A percentile compares a stretch with the other conserved stretches of the same genome.
Evolutionary conservation across 2,888 invertebrate species (phyloP).

Genomic region (Cistogaster globosa): DNA sequence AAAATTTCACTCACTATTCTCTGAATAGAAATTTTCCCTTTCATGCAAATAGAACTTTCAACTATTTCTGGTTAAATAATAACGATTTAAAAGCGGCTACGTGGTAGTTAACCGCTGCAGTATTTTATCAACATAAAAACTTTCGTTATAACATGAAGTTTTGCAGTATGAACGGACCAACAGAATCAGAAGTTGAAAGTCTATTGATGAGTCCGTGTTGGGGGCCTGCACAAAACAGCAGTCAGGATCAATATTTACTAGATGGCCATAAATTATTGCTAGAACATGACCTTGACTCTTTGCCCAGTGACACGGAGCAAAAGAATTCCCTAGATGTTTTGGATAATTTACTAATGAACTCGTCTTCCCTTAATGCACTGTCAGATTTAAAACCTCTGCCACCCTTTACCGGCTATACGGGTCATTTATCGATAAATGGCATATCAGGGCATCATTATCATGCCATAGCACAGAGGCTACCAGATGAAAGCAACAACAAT

Average conservation of each 20-base stretch:
- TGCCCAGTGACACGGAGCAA: conserved; percentile 83
- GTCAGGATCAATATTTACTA: conserved; percentile 84
- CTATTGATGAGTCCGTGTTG: conserved; percentile 89
- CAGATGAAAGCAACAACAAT: conserved; percentile 90
- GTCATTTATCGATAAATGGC: conserved; percentile 93
- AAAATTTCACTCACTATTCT: neutral
- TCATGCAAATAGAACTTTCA: neutral
- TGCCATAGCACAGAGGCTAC: conserved; percentile 90
- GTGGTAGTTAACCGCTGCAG: neutral
- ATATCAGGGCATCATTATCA: conserved; percentile 94
- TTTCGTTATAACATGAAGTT: conserved; percentile 85
- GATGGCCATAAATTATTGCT: conserved; percentile 85
- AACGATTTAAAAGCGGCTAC: neutral
- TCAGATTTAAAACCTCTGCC: conserved; percentile 94
- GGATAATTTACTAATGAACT: conserved; percentile 86
- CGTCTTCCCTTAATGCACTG: conserved; percentile 85
- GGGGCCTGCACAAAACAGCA: conserved; percentile 84
- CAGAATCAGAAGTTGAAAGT: conserved; percentile 87
- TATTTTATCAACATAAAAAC: conserved; percentile 8
- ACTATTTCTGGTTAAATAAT: neutral
- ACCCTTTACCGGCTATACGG: conserved; percentile 93
- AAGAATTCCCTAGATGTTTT: conserved; percentile 87
- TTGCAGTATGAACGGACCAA: conserved; percentile 84
- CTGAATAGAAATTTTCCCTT: neutral
- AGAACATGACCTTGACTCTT: conserved; percentile 85